A percentile compares a stretch with the other conserved stretches of the same genome.
These are phyloP conservation scores for Epinephelus cyanopodus DNA, from an alignment of 2,113 vertebrate genomes.

Conservation along the genomic window DNA sequence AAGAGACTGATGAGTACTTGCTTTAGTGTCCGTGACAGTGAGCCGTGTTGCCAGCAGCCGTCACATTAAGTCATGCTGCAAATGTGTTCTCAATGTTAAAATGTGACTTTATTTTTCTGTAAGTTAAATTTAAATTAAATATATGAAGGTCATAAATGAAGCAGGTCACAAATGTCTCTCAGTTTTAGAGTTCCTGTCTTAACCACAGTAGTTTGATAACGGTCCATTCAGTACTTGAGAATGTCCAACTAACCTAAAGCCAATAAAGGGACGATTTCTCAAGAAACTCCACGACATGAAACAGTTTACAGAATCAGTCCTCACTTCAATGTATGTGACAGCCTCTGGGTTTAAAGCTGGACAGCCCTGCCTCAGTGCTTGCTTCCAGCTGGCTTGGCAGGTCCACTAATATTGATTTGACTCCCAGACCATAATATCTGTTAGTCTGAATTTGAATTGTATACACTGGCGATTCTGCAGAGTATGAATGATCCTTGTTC, in stretches of 20 bases:
- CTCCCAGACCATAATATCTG: background rate
- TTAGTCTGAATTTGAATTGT: conserved; percentile 18
- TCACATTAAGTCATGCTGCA: conserved; percentile 21
- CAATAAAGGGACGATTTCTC: background rate
- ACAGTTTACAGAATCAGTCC: background rate
- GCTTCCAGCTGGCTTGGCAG: background rate
- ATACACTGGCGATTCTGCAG: background rate
- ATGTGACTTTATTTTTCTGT: conserved; percentile 58
- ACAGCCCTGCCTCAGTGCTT: background rate
- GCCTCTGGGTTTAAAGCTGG: background rate
- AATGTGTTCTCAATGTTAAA: conserved; percentile 19
- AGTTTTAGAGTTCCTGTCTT: background rate
- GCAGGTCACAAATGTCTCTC: background rate
- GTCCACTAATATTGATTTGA: background rate
- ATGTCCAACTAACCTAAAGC: background rate
- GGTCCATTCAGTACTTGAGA: background rate
- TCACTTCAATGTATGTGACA: background rate
- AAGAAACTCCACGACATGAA: background rate
- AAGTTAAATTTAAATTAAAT: conserved; percentile 43
- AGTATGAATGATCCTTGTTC: conserved; percentile 8
- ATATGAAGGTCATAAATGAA: conserved; percentile 34
- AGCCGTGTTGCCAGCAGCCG: background rate
- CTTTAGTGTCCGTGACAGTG: conserved; percentile 5
- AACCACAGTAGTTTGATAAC: background rate
- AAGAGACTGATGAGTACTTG: conserved; percentile 8